Evolutionary conservation across 2,113 vertebrate species (phyloP).

Genomic region (Agelaius phoeniceus): DNA sequence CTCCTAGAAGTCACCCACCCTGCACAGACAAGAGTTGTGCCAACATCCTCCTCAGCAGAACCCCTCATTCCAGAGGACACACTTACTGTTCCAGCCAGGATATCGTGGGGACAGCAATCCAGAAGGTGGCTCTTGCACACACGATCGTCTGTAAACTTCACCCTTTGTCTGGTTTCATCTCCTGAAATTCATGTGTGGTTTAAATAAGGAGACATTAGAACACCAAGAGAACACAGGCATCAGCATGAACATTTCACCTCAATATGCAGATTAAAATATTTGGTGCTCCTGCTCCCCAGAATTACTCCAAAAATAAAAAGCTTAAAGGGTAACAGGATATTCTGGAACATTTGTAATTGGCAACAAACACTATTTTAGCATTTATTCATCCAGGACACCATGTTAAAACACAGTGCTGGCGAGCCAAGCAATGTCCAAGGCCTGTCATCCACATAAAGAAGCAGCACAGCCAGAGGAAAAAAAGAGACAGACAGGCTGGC

Average conservation of each 20-base stretch:
- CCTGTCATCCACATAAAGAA: conserved; percentile 58
- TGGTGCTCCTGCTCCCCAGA: conserved; percentile 50
- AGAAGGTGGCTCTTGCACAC: conserved; percentile 99
- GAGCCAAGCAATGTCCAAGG: conserved; percentile 60
- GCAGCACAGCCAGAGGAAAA: conserved; percentile 56
- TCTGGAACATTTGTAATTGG: conserved; percentile 43
- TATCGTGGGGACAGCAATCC: conserved; percentile 98
- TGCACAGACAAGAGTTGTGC: neutral
- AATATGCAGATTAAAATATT: conserved; percentile 58
- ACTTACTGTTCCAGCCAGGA: conserved; percentile 96
- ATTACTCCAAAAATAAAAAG: neutral
- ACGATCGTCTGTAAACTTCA: conserved; percentile 96
- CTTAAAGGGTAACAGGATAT: conserved; percentile 37
- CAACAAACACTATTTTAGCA: conserved; percentile 41
- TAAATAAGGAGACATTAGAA: conserved; percentile 77
- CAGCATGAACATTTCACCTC: conserved; percentile 10
- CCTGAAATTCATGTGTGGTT: conserved; percentile 90
- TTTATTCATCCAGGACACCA: conserved; percentile 45
- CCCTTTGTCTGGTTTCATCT: conserved; percentile 97
- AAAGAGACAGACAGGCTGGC: conserved; percentile 43
- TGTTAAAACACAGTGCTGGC: conserved; percentile 56
- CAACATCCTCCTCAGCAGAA: neutral
- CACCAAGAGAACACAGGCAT: neutral
- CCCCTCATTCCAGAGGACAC: neutral
- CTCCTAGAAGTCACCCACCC: neutral